Base-by-base conservation (phyloP, 2,888 invertebrate species). In the Coelinius sp. region DNA sequence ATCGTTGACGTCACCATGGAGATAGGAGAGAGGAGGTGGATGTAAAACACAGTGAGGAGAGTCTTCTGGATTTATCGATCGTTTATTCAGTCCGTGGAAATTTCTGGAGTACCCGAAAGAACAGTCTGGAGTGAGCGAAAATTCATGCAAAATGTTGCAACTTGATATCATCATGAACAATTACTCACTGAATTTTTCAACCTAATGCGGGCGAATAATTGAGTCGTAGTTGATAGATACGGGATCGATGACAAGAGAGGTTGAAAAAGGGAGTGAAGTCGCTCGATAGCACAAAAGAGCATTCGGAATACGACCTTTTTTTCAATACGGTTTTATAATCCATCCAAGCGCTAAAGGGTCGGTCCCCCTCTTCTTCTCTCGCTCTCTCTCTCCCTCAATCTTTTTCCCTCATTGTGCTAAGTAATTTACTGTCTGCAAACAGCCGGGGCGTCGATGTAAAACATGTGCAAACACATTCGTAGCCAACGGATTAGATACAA, bases 371-470 rank as follows among this genome's bases (percentile, higher is more conserved):
- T 53, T 46, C 38, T 27, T 20, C 24, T 38, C n/a, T 20, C 24
- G 20, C n/a, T 66, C 24, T 41, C 38, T 44, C 63, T 22, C 41
- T 63, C 63, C 41, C 38, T 35, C 24, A 41, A 41, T 63, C 24
- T 41, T 56, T 68, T 59, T 75, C 68, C 73, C 81, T 81, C 79
- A 86, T 87, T 87, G 86, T 86, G 78, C 80, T 76, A 78, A 77
- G 83, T 87, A 87, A 87, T 87, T 87, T 87, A 87, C 83, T 87
- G 86, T 86, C 87, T 87, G 85, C 86, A 87, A 87, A 87, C 86
- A 87, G 81, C 6, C 85, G 82, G 80, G 81, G 80, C 79, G 78
- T 80, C 79, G 80, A 84, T 83, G 81, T 82, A 79, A 81, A 82
- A 82, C 83, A 81, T 81, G 82, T 77, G 80, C 80, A 80, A 81